These are phyloP conservation scores for Kryptolebias ocellatus DNA, from an alignment of 2,797 vertebrate species.

Conservation along the genomic window DNA sequence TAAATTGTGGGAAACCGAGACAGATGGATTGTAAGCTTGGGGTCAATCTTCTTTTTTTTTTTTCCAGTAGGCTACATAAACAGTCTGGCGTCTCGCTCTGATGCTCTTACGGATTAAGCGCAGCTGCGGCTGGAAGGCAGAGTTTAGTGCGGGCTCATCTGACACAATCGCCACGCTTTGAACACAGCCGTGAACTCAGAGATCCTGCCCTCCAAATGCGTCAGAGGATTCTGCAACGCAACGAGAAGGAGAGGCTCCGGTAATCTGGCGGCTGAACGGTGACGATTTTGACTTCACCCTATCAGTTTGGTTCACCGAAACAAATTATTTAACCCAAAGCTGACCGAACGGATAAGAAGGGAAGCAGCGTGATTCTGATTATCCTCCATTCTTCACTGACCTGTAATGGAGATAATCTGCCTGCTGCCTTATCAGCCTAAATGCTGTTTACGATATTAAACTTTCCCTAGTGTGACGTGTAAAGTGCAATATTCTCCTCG, in stretches of 20 bases:
- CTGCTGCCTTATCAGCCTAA: constrained; percentile 1
- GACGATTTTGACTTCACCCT: not conserved
- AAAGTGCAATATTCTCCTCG: not conserved
- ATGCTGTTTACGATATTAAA: constrained; percentile 11
- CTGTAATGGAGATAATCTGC: constrained; percentile 8
- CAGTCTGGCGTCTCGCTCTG: constrained; percentile 64
- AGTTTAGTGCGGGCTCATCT: constrained; percentile 53
- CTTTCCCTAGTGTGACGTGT: constrained; percentile 4
- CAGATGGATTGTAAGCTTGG: constrained; percentile 66
- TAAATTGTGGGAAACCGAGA: constrained; percentile 46
- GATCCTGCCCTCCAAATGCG: constrained; percentile 22
- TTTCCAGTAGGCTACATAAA: constrained; percentile 57
- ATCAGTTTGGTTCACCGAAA: too few relatives aligned
- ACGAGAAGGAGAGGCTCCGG: constrained; percentile 5
- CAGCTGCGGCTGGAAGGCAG: constrained; percentile 50
- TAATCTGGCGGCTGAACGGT: not conserved
- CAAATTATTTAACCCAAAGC: too few relatives aligned
- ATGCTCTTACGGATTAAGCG: constrained; percentile 64
- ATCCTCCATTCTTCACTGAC: constrained; percentile 1
- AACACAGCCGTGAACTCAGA: constrained; percentile 18
- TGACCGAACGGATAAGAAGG: not conserved
- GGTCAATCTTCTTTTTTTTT: constrained; percentile 30
- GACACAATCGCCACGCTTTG: constrained; percentile 44
- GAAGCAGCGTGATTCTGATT: not conserved
- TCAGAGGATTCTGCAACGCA: constrained; percentile 23